Base-by-base conservation (phyloP, 2,888 invertebrate genomes). In the Malthinus seriepunctatus region DNA sequence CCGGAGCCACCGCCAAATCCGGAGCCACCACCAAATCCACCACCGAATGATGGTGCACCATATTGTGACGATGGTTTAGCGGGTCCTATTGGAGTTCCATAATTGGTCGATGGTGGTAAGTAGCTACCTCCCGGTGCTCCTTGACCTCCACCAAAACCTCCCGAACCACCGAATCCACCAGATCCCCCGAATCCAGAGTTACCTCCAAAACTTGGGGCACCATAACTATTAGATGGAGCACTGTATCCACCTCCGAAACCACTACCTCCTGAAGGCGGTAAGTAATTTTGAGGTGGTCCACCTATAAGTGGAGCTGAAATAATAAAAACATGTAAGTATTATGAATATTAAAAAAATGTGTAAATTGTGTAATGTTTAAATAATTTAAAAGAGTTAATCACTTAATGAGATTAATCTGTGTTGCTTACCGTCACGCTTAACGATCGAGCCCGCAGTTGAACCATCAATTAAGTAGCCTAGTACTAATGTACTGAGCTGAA, bases 81-180 rank as follows among this genome's bases (percentile, higher is more conserved):
- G 44, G 59, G 62, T 61, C 63, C 66, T 66, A 31, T 63, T 1
- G 39, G 39, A 61, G 77, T 80, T 4, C 83, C 82, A 62, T 83
- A 84, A 51, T 77, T 80, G 52, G 77, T 77, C 2, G 81, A 82
- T 37, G 76, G 81, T 35, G 60, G 55, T 11, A 46, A 44, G 31
- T 60, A 56, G n/a, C 33, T 48, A 4, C 56, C 51, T n/a, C 75
- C 73, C 15, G 61, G 15, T 15, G 39, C 34, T 3, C 45, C 35
- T 9, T 15, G 45, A 14, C 54, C 49, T 9, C 47, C 42, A 6
- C 55, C 49, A 32, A 47, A 53, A n/a, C 53, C 53, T 6, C 46
- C 46, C 3, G 35, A 35, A 8, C 32, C 12, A 8, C 46, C 53
- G 31, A 49, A 49, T 10, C 55, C 44, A 8, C 55, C 55, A 2